phyloP scores from a whole-genome alignment of 1,140 invertebrate genomes.

The Papilio dardanus region DNA sequence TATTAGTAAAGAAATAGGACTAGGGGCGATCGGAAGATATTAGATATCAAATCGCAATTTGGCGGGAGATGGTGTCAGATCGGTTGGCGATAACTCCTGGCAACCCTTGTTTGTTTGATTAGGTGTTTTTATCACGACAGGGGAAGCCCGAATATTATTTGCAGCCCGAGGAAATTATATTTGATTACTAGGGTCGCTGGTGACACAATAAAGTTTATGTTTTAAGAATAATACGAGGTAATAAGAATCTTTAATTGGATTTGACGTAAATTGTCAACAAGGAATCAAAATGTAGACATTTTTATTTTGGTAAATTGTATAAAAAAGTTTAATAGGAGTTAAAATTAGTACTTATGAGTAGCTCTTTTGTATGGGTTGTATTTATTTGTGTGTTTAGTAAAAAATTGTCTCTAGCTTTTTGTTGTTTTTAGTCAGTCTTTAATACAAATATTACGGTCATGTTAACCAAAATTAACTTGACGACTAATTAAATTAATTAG shows the following conservation, averaged over 20 bases:
- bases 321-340: too few species aligned
- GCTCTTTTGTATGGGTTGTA: not conserved
- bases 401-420: not conserved
- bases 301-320: not conserved
- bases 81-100: conserved; percentile 51
- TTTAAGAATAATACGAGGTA: not conserved
- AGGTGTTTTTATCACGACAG: conserved; percentile 53
- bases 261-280: not conserved
- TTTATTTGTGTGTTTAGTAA: too few species aligned
- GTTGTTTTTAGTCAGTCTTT: not conserved
- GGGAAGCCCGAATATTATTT: conserved; percentile 59
- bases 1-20: conserved; percentile 49
- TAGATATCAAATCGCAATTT: conserved; percentile 75
- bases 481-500: not conserved
- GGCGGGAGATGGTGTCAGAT: conserved; percentile 62
- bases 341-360: too few species aligned
- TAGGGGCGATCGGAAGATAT: conserved; percentile 51
- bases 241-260: conserved; percentile 9
- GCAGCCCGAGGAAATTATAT: conserved; percentile 59
- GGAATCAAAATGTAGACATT: not conserved
- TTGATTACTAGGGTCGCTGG: conserved; percentile 44
- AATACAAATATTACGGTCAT: not conserved
- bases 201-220: not conserved
- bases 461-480: not conserved
- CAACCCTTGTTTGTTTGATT: conserved; percentile 76